Base-by-base conservation (phyloP, 2,797 vertebrate genomes). In the Eospalax fontanierii region DNA sequence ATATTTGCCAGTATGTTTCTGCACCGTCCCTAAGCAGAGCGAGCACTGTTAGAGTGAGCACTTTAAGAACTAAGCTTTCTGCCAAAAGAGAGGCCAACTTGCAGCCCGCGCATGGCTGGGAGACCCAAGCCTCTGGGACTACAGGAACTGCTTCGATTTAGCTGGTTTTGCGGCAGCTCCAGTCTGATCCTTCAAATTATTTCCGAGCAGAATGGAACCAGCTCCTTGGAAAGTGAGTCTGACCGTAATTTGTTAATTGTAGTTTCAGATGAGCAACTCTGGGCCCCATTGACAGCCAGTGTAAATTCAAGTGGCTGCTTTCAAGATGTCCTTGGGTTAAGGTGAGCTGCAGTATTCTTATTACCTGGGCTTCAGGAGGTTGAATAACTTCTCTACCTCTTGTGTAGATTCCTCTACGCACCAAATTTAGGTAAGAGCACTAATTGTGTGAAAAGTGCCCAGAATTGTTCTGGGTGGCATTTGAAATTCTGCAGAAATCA, bases 241-340 rank as follows among this genome's bases (percentile, higher is more conserved):
- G 88, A 92, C 83, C 83, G 50, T 82, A 92, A 98, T 98, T 97
- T 97, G 87, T 57, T 96, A 96, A 94, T 90, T 97, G 96, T 83
- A 85, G 91, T 90, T 96, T 95, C 94, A 96, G 98, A 93, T 65
- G 70, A 95, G 97, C 94, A 96, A 95, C 82, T 95, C 68, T 43
- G 89, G 89, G 90, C 91, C 28, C 82, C 35, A 70, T 65, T 87
- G 96, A 87, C n/a, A 80, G 87, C n/a, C n/a, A 90, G 90, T 74
- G 95, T 96, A 97, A 96, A 95, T 97, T 93, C 91, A 90, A 93
- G 92, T 61, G 66, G 71, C 70, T 92, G 91, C 61, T 93, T 80
- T 87, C 18, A 87, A 78, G 81, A 86, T 74, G 93, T 66, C 95
- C 94, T 96, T 95, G 89, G 85, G 90, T 90, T 82, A 84, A 95